These are phyloP conservation scores for Nemapogon koenigi DNA, from an alignment of 2,888 invertebrate species.

Conservation along the genomic window DNA sequence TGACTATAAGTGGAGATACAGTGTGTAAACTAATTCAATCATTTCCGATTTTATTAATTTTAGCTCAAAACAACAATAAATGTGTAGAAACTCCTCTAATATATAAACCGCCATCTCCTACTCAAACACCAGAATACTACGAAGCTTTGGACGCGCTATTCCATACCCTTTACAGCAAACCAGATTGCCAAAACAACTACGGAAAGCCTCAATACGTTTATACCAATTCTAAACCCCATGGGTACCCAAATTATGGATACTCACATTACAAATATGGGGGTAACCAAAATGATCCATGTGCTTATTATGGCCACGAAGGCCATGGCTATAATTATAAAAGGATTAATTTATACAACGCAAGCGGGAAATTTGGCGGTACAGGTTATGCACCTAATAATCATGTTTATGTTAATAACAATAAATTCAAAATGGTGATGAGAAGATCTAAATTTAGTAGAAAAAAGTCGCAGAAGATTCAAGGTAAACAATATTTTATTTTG, in stretches of 20 bases:
- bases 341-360: no score
- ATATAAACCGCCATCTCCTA: constrained; percentile 45
- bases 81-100: constrained; percentile 44
- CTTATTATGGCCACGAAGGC: constrained; percentile 17
- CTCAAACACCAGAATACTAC: constrained; percentile 48
- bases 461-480: constrained; percentile 28
- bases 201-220: background rate
- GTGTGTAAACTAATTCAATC: constrained; percentile 44
- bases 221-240: constrained; percentile 9
- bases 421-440: constrained; percentile 41
- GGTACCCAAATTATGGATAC: no score
- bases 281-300: no score
- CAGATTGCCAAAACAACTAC: constrained; percentile 18
- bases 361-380: no score
- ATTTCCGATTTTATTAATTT: constrained; percentile 44
- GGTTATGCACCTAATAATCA: constrained; percentile 28
- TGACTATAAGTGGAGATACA: constrained; percentile 40
- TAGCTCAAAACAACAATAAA: constrained; percentile 42
- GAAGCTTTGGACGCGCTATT: constrained; percentile 44
- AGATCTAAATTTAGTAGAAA: constrained; percentile 27
- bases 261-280: no score
- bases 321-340: constrained; percentile 9
- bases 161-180: constrained; percentile 24
- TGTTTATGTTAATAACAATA: constrained; percentile 30
- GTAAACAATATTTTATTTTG: constrained; percentile 23